Evolutionary conservation across 1,140 invertebrate species (phyloP), one percentile per base, ranked within the genome.

Genomic region (Papilio helenus): DNA sequence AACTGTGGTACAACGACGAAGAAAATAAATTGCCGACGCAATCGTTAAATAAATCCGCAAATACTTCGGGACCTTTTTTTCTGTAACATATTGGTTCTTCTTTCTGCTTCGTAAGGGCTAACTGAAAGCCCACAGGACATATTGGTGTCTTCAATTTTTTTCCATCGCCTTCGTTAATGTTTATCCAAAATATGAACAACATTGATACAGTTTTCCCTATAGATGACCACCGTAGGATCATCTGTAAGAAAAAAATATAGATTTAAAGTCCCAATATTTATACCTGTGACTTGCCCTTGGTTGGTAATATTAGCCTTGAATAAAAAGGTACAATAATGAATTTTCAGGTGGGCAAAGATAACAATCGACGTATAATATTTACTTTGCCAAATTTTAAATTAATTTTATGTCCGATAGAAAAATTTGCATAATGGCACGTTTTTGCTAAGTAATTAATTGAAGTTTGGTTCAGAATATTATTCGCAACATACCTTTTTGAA

Each of bases 1-100:
- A 79, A 29, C 86, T 88, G 26, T 88, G 26, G 51, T 89, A 88
- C 72, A 91, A 80, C 80, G 90, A 84, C 0, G 88, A 82, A 0
- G 89, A 86, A 76, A 89, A 93, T 29, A 90, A 79, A 72, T 95
- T 95, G 8, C 91, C 93, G 23, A 81, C 81, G 79, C 94, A 95
- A 77, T 89, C 86, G 55, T 86, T 83, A 72, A 91, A 92, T 72
- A 84, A 89, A 44, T 93, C 92, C 0, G 77, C 76, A 76, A 92
- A 92, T 10, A 79, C 80, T 81, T 94, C 94, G 9, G 88, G 81
- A 1, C 55, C 81, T 29, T 82, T 82, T 42, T 73, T 80, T 26
- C 74, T 80, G 29, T 79, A 82, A 61, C 81, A 82, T 46, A 82
- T 74, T 23, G 49, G 72, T 34, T 51, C 51, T 16, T 68, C 20